Percentiles rank a stretch among this genome's conserved stretches.
These are phyloP conservation scores for Halisarca cf. caerulea DNA, from an alignment of 37 sponge, comb jelly and placozoan species.

Conservation along the genomic window DNA sequence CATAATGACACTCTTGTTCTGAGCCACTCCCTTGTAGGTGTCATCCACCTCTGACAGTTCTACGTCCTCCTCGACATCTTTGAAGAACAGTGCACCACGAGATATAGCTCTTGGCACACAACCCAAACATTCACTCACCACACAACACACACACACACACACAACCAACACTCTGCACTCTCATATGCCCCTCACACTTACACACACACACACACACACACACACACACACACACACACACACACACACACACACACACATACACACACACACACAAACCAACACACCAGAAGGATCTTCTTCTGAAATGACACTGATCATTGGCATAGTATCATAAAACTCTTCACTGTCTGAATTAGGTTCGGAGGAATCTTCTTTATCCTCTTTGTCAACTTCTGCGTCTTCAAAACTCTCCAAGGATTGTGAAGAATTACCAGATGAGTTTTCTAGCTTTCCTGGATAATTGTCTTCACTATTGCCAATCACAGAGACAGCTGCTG, in stretches of 20 bases:
- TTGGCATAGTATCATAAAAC: not conserved
- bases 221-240: no score
- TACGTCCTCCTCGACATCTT: conserved; percentile 62
- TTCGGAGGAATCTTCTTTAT: not conserved
- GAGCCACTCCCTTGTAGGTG: conserved; percentile 58
- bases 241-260: no score
- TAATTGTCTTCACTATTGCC: not conserved
- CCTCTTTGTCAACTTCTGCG: conserved; percentile 8
- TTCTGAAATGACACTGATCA: conserved; percentile 51
- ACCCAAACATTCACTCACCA: no score
- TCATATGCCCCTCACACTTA: no score
- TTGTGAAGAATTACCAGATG: not conserved
- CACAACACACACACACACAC: no score
- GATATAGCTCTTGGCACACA: no score
- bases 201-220: no score
- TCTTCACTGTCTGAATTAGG: conserved; percentile 32
- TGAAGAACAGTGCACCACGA: no score
- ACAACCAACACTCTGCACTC: no score
- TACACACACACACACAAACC: not conserved
- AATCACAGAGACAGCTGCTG: not conserved
- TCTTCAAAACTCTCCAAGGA: conserved; percentile 30
- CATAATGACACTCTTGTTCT: conserved; percentile 88
- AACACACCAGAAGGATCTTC: conserved; percentile 56
- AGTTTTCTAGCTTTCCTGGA: conserved; percentile 5
- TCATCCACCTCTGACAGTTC: conserved; percentile 51